These are phyloP conservation scores for Dione juno DNA, from an alignment of 2,888 invertebrate species.

Conservation along the genomic window DNA sequence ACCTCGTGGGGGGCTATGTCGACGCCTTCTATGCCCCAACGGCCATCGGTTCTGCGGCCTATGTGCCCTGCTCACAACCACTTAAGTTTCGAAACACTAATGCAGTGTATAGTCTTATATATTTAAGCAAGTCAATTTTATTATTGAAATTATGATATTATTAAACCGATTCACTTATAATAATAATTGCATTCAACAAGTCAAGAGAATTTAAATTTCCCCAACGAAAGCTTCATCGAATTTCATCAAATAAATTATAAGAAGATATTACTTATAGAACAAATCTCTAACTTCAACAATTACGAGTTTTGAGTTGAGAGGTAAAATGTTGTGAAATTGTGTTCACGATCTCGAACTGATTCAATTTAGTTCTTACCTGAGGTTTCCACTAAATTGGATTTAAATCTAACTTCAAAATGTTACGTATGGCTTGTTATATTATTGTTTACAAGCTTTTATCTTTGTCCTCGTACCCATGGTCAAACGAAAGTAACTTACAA, in stretches of 20 bases:
- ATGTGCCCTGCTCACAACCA: too few relatives aligned
- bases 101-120: too few relatives aligned
- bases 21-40: too few relatives aligned
- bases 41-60: too few relatives aligned
- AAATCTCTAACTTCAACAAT: slow-evolving; percentile 11
- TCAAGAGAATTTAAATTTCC: not conserved
- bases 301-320: slow-evolving; percentile 6
- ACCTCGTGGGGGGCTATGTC: too few relatives aligned
- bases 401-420: slow-evolving; percentile 19
- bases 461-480: too few relatives aligned
- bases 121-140: too few relatives aligned
- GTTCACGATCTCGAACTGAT: slow-evolving; percentile 26
- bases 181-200: not conserved
- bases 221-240: not conserved
- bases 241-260: not conserved
- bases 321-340: slow-evolving; percentile 26
- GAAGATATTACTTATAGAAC: not conserved
- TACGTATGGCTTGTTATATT: slow-evolving; percentile 16
- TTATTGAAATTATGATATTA: too few relatives aligned
- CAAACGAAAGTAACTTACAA: too few relatives aligned
- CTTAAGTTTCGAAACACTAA: too few relatives aligned
- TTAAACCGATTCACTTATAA: not conserved
- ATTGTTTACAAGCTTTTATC: not conserved
- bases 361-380: slow-evolving; percentile 38
- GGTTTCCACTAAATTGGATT: slow-evolving; percentile 30